Evolutionary conservation across 1,140 invertebrate genomes (phyloP).

Genomic region (Drosophila dunni): DNA sequence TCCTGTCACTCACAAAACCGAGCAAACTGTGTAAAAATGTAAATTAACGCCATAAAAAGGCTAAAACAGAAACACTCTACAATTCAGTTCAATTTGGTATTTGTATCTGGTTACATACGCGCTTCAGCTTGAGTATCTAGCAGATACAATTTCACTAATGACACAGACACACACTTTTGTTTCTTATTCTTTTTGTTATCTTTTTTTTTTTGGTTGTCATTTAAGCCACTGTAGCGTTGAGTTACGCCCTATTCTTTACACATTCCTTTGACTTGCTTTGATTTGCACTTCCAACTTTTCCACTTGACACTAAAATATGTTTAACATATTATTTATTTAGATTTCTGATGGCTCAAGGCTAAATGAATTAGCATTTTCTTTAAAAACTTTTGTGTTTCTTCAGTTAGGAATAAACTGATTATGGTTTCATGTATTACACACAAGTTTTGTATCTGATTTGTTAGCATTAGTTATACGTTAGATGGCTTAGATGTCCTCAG

Average conservation of each 20-base stretch:
- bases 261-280: no score
- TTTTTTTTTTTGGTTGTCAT: conserved; percentile 22
- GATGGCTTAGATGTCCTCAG: background rate
- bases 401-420: no score
- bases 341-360: no score
- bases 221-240: conserved; percentile 11
- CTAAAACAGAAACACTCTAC: conserved; percentile 3
- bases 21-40: conserved; percentile 28
- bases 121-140: conserved; percentile 2
- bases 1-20: conserved; percentile 28
- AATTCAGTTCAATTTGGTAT: conserved; percentile 9
- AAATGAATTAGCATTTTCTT: no score
- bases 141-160: conserved; percentile 32
- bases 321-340: no score
- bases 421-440: no score
- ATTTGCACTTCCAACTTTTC: no score
- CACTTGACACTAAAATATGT: no score
- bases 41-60: conserved; percentile 35
- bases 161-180: conserved; percentile 5
- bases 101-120: conserved; percentile 13
- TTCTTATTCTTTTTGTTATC: conserved; percentile 7
- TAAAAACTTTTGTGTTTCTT: no score
- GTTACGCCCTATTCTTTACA: no score
- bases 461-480: conserved; percentile 31
- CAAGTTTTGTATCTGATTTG: conserved; percentile 4